Evolutionary conservation across 2,113 vertebrate genomes (phyloP).

Genomic region (Corythoichthys intestinalis): DNA sequence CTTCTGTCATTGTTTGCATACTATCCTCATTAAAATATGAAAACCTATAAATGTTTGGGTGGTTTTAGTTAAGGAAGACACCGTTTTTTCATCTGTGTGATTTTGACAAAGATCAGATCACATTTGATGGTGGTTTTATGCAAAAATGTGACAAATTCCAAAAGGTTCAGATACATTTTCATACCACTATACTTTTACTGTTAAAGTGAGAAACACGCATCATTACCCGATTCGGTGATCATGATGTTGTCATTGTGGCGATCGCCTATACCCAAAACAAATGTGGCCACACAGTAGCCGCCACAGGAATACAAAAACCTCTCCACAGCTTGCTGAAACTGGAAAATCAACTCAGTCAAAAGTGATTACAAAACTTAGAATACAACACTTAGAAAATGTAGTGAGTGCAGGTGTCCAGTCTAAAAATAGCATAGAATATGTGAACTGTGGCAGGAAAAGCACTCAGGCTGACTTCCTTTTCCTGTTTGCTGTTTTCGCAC

Average conservation of each 20-base stretch:
- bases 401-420: neutral
- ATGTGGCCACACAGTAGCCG: conserved; percentile 97
- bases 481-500: conserved; percentile 4
- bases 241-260: conserved; percentile 99
- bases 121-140: no score
- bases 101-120: no score
- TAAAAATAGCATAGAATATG: neutral
- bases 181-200: neutral
- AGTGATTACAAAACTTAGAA: neutral
- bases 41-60: no score
- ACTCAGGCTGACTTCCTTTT: neutral
- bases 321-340: conserved; percentile 94
- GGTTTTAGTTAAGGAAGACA: no score
- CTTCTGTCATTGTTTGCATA: no score
- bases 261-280: conserved; percentile 97
- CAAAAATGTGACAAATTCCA: no score
- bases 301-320: conserved; percentile 94
- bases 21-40: no score
- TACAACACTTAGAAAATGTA: neutral
- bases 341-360: conserved; percentile 2
- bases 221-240: conserved; percentile 92
- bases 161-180: neutral
- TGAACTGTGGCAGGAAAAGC: neutral
- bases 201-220: neutral
- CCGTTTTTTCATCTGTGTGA: no score